These are phyloP conservation scores for Psittacula derbiana DNA, from an alignment of 2,797 vertebrate species.

Conservation along the genomic window DNA sequence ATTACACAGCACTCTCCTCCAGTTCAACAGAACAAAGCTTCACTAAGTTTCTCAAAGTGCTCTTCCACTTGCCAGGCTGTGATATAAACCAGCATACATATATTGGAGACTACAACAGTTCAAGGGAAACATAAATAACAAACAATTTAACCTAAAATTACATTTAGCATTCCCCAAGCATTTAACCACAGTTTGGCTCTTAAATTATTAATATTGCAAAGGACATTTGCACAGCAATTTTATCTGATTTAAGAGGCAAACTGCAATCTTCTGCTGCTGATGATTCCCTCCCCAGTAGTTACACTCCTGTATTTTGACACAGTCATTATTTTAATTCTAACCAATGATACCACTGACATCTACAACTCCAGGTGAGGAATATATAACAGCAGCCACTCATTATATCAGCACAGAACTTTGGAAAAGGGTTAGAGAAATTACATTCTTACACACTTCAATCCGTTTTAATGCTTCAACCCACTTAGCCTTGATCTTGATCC, in stretches of 20 bases:
- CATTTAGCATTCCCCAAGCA: neutral
- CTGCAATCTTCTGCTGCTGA: neutral
- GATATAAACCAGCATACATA: neutral
- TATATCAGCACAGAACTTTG: neutral
- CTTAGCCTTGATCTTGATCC: neutral
- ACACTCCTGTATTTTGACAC: neutral
- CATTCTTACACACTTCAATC: neutral
- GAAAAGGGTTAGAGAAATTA: neutral
- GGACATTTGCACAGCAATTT: neutral
- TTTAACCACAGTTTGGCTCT: neutral
- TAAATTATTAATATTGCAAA: conserved; percentile 20
- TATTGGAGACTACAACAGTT: neutral
- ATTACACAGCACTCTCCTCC: neutral
- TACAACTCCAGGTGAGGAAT: neutral
- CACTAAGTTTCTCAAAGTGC: neutral
- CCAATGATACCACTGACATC: neutral
- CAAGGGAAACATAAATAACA: neutral
- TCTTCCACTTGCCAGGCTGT: neutral
- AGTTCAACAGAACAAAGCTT: neutral
- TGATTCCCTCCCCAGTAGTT: neutral
- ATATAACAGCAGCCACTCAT: neutral
- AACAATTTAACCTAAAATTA: neutral
- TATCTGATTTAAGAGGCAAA: conserved; percentile 1
- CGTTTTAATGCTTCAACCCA: neutral
- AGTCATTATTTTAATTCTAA: neutral